phyloP scores from a whole-genome alignment of 2,113 vertebrate species.

The Scatophagus argus region DNA sequence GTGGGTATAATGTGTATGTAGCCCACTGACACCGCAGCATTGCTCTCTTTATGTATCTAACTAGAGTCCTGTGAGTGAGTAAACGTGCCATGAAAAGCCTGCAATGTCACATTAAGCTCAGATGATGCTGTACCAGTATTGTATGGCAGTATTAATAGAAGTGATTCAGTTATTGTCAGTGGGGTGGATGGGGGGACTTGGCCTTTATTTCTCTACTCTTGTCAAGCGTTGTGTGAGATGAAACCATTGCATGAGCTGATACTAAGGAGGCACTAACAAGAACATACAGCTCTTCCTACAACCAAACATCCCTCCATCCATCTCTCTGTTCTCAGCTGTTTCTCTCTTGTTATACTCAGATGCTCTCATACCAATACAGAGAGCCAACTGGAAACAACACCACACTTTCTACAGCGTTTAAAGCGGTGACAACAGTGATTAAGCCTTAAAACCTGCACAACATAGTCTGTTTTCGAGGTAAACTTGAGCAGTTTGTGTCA shows the following conservation, averaged over 20 bases:
- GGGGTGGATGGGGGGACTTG: background rate
- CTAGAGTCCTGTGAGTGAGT: slow-evolving; percentile 19
- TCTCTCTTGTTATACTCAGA: slow-evolving; percentile 8
- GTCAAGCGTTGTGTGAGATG: slow-evolving; percentile 12
- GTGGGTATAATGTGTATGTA: slow-evolving; percentile 16
- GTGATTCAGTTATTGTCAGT: background rate
- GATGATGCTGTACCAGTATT: background rate
- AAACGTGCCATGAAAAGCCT: slow-evolving; percentile 30
- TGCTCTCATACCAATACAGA: slow-evolving; percentile 25
- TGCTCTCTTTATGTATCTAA: slow-evolving; percentile 26
- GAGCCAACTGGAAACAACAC: slow-evolving; percentile 34
- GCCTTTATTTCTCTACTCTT: background rate
- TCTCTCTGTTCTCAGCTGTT: slow-evolving; percentile 11
- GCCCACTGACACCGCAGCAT: slow-evolving; percentile 25
- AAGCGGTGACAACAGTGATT: background rate
- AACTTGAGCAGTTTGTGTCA: slow-evolving; percentile 15
- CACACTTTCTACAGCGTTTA: background rate
- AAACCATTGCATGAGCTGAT: slow-evolving; percentile 25
- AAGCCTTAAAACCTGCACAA: background rate
- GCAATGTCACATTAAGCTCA: slow-evolving; percentile 3
- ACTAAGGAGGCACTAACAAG: slow-evolving; percentile 21
- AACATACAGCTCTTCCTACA: slow-evolving; percentile 11
- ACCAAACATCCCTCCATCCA: background rate
- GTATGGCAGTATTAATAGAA: slow-evolving; percentile 17
- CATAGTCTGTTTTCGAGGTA: background rate